These are phyloP conservation scores for Lydus trimaculatus DNA, from an alignment of 2,888 invertebrate species.

Conservation along the genomic window DNA sequence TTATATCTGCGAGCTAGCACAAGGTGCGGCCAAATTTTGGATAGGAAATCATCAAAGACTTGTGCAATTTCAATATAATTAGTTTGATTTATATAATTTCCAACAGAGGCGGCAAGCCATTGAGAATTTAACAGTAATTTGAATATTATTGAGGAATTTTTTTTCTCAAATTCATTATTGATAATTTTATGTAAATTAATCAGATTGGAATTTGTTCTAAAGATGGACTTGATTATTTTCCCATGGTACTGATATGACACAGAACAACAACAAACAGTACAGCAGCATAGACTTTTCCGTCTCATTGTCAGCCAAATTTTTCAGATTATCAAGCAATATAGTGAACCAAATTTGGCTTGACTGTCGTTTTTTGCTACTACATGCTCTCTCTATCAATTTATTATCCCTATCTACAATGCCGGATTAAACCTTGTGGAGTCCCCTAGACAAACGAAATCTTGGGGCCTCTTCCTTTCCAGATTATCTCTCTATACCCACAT, in stretches of 20 bases:
- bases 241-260: not conserved
- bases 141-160: not conserved
- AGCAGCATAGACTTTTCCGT: too few relatives aligned
- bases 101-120: not conserved
- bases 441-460: too few relatives aligned
- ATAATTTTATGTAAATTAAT: conserved; percentile 8
- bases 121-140: not conserved
- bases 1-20: not conserved
- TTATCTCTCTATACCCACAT: too few relatives aligned
- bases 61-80: conserved; percentile 7
- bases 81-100: not conserved
- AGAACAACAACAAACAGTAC: too few relatives aligned
- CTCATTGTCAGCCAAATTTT: too few relatives aligned
- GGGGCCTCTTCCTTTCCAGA: too few relatives aligned
- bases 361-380: too few relatives aligned
- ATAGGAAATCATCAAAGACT: not conserved
- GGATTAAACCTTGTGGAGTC: too few relatives aligned
- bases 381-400: too few relatives aligned
- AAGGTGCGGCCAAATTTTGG: not conserved
- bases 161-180: not conserved
- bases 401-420: too few relatives aligned
- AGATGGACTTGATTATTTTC: not conserved
- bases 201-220: not conserved
- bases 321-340: too few relatives aligned
- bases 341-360: too few relatives aligned